These are phyloP conservation scores for Cremastinae sp. DNA, from an alignment of 2,888 invertebrate species.

Conservation along the genomic window DNA sequence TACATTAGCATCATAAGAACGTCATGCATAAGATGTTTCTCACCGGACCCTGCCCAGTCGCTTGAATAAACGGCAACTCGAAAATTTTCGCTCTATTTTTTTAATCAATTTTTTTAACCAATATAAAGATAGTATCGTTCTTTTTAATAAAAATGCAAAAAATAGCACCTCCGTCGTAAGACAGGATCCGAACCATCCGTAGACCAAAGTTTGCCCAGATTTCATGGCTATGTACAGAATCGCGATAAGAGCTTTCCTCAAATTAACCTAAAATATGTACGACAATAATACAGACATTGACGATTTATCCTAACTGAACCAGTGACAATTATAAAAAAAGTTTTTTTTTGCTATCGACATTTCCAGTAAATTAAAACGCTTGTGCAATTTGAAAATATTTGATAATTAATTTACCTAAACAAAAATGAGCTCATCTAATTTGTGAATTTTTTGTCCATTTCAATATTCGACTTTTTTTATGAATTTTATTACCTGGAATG, in stretches of 20 bases:
- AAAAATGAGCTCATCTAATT: too few species aligned
- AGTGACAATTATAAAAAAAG: too few species aligned
- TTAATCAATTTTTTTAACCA: too few species aligned
- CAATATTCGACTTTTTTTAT: too few species aligned
- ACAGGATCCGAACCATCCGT: constrained; percentile 6
- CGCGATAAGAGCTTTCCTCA: background rate
- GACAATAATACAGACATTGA: too few species aligned
- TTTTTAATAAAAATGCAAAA: background rate
- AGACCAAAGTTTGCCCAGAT: background rate
- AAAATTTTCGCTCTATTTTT: constrained; percentile 43
- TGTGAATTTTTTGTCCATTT: too few species aligned
- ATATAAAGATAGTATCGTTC: background rate
- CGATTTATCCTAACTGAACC: too few species aligned
- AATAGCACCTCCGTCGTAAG: constrained; percentile 10
- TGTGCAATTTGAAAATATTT: too few species aligned
- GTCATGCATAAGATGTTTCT: constrained; percentile 34
- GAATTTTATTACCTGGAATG: constrained; percentile 24
- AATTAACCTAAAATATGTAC: background rate
- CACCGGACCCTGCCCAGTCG: constrained; percentile 38
- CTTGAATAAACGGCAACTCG: constrained; percentile 30
- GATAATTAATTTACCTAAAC: too few species aligned
- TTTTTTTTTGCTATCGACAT: too few species aligned
- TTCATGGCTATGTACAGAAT: constrained; percentile 1
- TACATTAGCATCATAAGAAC: constrained; percentile 49
- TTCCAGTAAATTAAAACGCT: too few species aligned